Evolutionary conservation across 2,113 vertebrate species (phyloP).

Genomic region (Acrocephalus kingi): DNA sequence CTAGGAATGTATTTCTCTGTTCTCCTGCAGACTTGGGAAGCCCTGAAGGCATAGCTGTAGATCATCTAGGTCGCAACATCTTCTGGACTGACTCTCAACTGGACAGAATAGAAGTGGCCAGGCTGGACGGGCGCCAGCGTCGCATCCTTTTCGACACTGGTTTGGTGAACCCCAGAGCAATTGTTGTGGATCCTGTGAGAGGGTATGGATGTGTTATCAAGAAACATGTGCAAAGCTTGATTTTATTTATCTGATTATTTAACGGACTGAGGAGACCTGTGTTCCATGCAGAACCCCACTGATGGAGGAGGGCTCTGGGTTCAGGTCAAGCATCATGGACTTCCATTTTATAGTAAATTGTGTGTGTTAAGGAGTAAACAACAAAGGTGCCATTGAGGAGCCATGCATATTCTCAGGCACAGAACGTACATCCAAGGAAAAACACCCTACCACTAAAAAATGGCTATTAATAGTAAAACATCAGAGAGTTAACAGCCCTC

Average conservation of each 20-base stretch:
- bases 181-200: slow-evolving; percentile 80
- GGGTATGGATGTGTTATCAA: slow-evolving; percentile 74
- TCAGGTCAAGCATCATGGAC: neutral
- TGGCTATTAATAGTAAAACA: neutral
- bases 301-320: neutral
- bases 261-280: neutral
- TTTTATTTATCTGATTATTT: neutral
- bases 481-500: neutral
- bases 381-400: neutral
- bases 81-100: slow-evolving; percentile 92
- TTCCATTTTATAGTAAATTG: neutral
- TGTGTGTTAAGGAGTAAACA: neutral
- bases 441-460: neutral
- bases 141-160: slow-evolving; percentile 84
- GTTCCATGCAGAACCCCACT: neutral
- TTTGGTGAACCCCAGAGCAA: slow-evolving; percentile 89
- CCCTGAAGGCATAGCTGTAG: slow-evolving; percentile 90
- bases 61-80: slow-evolving; percentile 86
- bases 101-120: slow-evolving; percentile 89
- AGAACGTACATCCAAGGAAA: neutral
- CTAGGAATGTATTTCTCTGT: neutral
- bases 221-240: neutral
- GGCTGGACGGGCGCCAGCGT: slow-evolving; percentile 86
- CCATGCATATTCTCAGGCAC: neutral
- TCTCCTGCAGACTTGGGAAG: slow-evolving; percentile 80